Evolutionary conservation across 2,113 vertebrate species (phyloP), one percentile per base, ranked within the genome.

Genomic region (Pomatostomus ruficeps): DNA sequence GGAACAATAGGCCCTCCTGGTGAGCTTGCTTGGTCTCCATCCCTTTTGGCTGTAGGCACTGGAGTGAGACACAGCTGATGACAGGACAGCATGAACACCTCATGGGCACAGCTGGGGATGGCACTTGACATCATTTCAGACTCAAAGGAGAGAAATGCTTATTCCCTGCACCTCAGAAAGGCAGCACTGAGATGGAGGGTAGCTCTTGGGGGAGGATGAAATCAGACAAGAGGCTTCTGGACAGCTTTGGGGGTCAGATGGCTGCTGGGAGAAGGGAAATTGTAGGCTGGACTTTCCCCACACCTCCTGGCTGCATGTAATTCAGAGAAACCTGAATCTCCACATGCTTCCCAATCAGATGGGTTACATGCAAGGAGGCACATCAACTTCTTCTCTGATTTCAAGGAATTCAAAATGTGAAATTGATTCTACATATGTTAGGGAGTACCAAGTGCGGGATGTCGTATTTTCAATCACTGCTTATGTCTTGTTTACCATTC

Each of bases 341-440:
- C 70, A 36, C 2, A 0, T 0, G 0, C 40, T 83, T 79, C 13
- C 33, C 49, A 54, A 67, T 40, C 57, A 38, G 66, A n/a, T 0
- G 0, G 40, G 62, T 70, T 73, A 62, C 38, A 10, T 3, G 24
- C 36, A 36, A 18, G 14, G 85, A 89, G 29, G 20, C 40, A 72
- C 40, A 78, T 4, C 57, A 65, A 4, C 23, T 21, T 46, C 67
- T 75, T 12, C 59, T 40, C 78, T 9, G 7, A 31, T 71, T 93
- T 59, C 63, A 90, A 51, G 52, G 38, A 77, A 83, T 54, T 85
- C 55, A 88, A 51, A 52, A 68, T 35, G 7, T 84, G 43, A 93
- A 83, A 94, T 51, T 2, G 3, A 57, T 76, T 79, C 71, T 71
- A 49, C 58, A 9, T 15, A 4, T 11, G n/a, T 66, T 48, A 48